phyloP scores from a whole-genome alignment of 2,888 invertebrate species.

The Troides oblongomaculatus region DNA sequence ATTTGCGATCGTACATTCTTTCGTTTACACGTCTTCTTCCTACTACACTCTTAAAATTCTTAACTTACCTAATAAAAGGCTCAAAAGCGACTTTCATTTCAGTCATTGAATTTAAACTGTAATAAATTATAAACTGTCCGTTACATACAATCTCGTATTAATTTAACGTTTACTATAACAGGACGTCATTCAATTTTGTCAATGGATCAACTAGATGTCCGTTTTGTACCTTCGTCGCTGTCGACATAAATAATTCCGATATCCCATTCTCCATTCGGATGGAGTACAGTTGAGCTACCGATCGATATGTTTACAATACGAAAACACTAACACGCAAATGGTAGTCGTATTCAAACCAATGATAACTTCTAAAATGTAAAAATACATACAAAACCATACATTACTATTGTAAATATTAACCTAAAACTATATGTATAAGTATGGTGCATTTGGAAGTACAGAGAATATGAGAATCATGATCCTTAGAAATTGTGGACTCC shows the following conservation, averaged over 20 bases:
- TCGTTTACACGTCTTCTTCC: no score
- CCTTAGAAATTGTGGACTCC: no score
- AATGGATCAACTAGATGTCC: neutral
- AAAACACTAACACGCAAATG: constrained; percentile 23
- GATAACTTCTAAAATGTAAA: constrained; percentile 13
- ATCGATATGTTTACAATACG: constrained; percentile 30
- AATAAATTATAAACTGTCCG: no score
- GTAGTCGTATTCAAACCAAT: constrained; percentile 17
- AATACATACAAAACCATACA: no score
- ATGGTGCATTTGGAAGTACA: no score
- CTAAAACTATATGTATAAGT: no score
- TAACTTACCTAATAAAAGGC: no score
- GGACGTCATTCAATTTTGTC: constrained; percentile 5
- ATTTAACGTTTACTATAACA: neutral
- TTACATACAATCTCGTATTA: neutral
- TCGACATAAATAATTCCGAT: constrained; percentile 38
- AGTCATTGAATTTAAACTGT: no score
- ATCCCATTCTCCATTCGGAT: constrained; percentile 31
- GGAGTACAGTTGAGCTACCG: constrained; percentile 35
- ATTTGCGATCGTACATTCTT: neutral
- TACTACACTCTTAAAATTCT: no score
- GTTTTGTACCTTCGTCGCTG: constrained; percentile 31
- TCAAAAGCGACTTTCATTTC: no score
- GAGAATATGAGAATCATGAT: no score
- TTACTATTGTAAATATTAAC: neutral